A percentile compares a stretch with the other conserved stretches of the same genome.
Evolutionary conservation across 2,888 invertebrate genomes (phyloP).

Genomic region (Bursaphelenchus okinawaensis): DNA sequence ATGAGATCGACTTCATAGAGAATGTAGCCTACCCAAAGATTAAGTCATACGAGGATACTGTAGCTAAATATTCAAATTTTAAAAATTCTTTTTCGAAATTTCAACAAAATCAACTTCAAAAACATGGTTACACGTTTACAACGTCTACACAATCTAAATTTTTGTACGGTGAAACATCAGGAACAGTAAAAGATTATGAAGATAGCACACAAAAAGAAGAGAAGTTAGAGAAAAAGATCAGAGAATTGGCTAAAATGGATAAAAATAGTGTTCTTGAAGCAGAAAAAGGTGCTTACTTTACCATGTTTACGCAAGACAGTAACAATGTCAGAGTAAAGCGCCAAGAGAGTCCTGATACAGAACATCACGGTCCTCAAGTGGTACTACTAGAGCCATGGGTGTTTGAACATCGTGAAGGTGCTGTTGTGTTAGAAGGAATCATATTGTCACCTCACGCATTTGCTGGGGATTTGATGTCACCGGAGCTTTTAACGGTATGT

Average conservation of each 20-base stretch:
- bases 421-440: conserved; percentile 19
- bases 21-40: conserved; percentile 18
- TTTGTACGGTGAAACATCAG: conserved; percentile 13
- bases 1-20: conserved; percentile 18
- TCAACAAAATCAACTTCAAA: conserved; percentile 14
- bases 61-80: conserved; percentile 19
- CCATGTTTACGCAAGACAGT: too few relatives aligned
- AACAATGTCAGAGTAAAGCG: too few relatives aligned
- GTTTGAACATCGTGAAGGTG: conserved; percentile 16
- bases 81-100: neutral
- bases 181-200: neutral
- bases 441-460: conserved; percentile 24
- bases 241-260: conserved; percentile 16
- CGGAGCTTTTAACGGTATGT: conserved; percentile 18
- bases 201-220: conserved; percentile 8
- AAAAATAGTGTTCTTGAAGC: too few relatives aligned
- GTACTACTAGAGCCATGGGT: conserved; percentile 20
- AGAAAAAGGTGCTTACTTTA: too few relatives aligned
- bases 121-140: conserved; percentile 24
- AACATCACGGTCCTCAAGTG: conserved; percentile 15
- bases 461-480: conserved; percentile 19
- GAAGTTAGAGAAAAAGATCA: conserved; percentile 14
- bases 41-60: conserved; percentile 15
- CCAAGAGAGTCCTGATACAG: neutral
- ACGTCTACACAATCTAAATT: conserved; percentile 10